A percentile compares a stretch with the other conserved stretches of the same genome.
These are phyloP conservation scores for Oceanodroma leucorhoa DNA, from an alignment of 2,797 vertebrate genomes.

Conservation along the genomic window DNA sequence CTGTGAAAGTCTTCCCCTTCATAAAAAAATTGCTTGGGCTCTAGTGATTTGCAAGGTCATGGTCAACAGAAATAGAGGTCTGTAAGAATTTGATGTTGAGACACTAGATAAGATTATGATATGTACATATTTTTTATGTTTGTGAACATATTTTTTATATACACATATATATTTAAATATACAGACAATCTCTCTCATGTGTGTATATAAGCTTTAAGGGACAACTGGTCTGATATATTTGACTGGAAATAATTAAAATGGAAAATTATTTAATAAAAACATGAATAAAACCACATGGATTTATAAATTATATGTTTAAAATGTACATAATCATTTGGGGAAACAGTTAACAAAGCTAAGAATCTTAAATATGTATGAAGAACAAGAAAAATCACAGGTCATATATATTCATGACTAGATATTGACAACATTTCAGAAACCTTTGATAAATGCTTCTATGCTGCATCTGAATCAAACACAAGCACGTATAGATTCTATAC, in stretches of 20 bases:
- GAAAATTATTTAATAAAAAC: neutral
- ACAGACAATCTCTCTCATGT: rapidly evolving
- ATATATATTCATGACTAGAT: neutral
- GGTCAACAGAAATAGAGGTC: neutral
- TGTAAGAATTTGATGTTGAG: neutral
- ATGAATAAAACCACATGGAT: neutral
- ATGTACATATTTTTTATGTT: neutral
- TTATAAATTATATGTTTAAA: neutral
- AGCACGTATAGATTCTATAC: neutral
- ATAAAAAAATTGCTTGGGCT: neutral
- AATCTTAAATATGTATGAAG: neutral
- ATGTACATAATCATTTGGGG: neutral
- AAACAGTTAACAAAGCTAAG: neutral
- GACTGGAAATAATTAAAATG: neutral
- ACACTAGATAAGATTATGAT: neutral
- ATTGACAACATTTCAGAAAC: neutral
- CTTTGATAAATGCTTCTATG: neutral
- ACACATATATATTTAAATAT: neutral
- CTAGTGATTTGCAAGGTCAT: neutral
- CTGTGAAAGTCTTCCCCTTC: neutral
- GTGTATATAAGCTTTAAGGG: neutral
- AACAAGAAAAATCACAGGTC: neutral
- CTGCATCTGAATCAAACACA: neutral
- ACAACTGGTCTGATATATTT: neutral
- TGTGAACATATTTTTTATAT: neutral